These are phyloP conservation scores for Danionella dracula DNA, from an alignment of 2,797 vertebrate genomes.

Conservation along the genomic window DNA sequence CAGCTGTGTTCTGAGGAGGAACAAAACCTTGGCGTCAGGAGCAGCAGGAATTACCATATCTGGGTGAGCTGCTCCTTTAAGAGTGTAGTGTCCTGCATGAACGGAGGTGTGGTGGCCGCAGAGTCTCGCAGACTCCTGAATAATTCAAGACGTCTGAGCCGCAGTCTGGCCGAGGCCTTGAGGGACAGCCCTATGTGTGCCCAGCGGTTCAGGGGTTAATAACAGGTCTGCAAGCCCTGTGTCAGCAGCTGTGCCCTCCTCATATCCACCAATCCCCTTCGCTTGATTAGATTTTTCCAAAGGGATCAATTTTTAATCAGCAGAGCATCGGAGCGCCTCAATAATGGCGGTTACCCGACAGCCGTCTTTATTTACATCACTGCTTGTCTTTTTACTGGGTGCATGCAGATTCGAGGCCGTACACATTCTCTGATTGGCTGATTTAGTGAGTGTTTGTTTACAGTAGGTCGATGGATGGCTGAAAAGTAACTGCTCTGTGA, in stretches of 20 bases:
- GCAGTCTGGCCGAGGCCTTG: conserved; percentile 70
- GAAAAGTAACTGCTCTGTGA: too few species aligned
- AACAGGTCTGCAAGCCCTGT: conserved; percentile 89
- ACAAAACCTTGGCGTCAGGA: too few species aligned
- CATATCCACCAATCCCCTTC: conserved; percentile 97
- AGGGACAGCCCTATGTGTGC: conserved; percentile 39
- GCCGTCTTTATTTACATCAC: conserved; percentile 90
- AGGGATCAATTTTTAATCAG: conserved; percentile 99
- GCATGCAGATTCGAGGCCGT: conserved; percentile 70
- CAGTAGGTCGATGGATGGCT: neutral
- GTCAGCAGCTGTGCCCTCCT: conserved; percentile 89
- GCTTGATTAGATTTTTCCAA: conserved; percentile 99
- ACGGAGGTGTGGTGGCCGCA: conserved; percentile 76
- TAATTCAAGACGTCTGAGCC: conserved; percentile 86
- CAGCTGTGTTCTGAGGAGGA: too few species aligned
- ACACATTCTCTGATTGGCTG: too few species aligned
- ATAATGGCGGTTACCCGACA: conserved; percentile 84
- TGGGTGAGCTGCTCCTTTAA: conserved; percentile 63
- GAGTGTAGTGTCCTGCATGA: conserved; percentile 69
- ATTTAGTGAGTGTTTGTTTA: too few species aligned
- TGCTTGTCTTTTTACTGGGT: conserved; percentile 80
- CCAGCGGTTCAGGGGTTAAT: conserved; percentile 90
- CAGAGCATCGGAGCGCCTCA: conserved; percentile 97
- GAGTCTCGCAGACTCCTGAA: conserved; percentile 80
- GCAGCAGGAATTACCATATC: too few species aligned